Percentiles rank a stretch among this genome's conserved stretches.
Evolutionary conservation across 2,113 vertebrate species (phyloP).

Genomic region (Periophthalmus modestus): DNA sequence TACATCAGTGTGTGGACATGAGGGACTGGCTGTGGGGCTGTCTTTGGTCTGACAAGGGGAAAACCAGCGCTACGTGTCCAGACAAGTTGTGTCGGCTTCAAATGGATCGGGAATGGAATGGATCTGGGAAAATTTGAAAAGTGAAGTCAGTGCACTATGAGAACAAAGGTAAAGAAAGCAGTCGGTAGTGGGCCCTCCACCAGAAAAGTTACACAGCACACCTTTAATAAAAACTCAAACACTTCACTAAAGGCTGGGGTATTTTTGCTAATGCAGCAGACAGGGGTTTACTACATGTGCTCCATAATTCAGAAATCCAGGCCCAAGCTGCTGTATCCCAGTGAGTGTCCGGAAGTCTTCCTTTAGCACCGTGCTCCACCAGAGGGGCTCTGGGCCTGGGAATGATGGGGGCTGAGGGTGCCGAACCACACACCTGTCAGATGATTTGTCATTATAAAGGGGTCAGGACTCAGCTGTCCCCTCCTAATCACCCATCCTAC

Average conservation of each 20-base stretch:
- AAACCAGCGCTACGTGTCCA: constrained; percentile 50
- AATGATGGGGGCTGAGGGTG: constrained; percentile 55
- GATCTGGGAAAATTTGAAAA: constrained; percentile 19
- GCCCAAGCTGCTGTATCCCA: constrained; percentile 37
- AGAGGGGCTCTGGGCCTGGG: constrained; percentile 65
- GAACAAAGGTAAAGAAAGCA: constrained; percentile 31
- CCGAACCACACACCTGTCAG: constrained; percentile 79
- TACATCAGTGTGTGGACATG: constrained; percentile 5
- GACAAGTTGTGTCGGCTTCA: constrained; percentile 58
- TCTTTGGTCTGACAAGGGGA: neutral
- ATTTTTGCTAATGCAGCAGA: constrained; percentile 26
- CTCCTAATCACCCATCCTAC: constrained; percentile 80
- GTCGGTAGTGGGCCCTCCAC: neutral
- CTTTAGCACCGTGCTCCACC: constrained; percentile 65
- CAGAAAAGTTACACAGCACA: neutral
- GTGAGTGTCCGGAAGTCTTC: constrained; percentile 79
- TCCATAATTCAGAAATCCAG: constrained; percentile 38
- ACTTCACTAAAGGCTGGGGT: neutral
- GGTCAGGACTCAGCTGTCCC: constrained; percentile 85
- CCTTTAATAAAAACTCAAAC: neutral
- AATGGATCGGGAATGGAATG: constrained; percentile 54
- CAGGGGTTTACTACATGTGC: constrained; percentile 22
- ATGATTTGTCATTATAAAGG: constrained; percentile 85
- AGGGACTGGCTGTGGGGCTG: neutral
- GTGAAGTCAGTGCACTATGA: neutral